Base-by-base conservation (phyloP, 2,113 vertebrate species). In the Macheiramphus alcinus region DNA sequence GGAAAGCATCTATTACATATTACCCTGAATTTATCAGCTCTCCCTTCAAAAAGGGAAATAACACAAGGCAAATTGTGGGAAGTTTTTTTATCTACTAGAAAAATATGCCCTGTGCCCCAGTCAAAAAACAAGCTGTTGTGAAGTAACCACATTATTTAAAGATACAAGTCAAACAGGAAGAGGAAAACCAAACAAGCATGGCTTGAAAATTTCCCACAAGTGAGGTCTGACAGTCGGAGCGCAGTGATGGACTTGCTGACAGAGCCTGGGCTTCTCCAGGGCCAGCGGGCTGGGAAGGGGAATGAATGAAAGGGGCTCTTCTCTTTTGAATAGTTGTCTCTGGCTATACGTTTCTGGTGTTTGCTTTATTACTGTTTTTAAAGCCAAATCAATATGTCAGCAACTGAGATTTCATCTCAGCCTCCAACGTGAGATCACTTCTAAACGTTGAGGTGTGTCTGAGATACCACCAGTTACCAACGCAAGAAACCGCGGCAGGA, bases 141-240 rank as follows among this genome's bases (percentile, higher is more conserved):
- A 98, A 98, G 95, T 94, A 98, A 98, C 97, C 93, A 43, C 97
- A 98, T 98, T 98, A 98, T 98, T 98, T 98, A 98, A 98, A 98
- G 96, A 94, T 90, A 87, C 87, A 95, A 97, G 94, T 98, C 96
- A 97, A 98, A 98, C 98, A 98, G 98, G 98, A 98, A 98, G 93
- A 97, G 92, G 96, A 95, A 98, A 98, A 98, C 97, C 98, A 98
- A 98, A 98, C 95, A 98, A 96, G 79, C 61, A 92, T 90, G 92
- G 90, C 80, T 97, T 98, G 97, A 98, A 97, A 98, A 98, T 96
- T 98, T 98, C 98, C 98, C 96, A 81, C 96, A 96, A 98, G 73
- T 47, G 74, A 91, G 87, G 32, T 93, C 95, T 93, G 95, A 88
- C 61, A 80, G 93, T 87, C 92, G 50, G 42, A 86, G 48, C 15